These are phyloP conservation scores for Siniperca knerii DNA, from an alignment of 2,113 vertebrate species.

Conservation along the genomic window DNA sequence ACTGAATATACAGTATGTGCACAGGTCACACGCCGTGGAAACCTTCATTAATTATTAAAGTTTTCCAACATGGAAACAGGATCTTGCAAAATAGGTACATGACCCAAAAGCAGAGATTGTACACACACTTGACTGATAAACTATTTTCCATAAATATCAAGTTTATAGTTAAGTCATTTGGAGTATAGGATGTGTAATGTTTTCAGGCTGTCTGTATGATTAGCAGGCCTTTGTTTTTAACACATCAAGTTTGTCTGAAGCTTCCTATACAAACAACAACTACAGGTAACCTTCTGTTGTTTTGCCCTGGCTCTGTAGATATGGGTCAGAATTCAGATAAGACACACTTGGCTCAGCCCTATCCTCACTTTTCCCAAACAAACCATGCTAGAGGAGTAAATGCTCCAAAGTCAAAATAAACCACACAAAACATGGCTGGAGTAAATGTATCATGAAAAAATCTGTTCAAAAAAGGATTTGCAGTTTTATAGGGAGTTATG, in stretches of 20 bases:
- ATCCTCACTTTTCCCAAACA: background rate
- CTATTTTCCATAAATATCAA: background rate
- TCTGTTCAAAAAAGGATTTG: no score
- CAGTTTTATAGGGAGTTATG: no score
- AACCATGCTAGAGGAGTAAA: background rate
- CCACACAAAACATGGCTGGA: background rate
- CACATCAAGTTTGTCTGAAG: background rate
- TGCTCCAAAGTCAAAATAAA: background rate
- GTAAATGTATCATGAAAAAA: background rate
- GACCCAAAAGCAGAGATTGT: no score
- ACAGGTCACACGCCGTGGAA: background rate
- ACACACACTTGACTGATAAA: background rate
- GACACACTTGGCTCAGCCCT: no score
- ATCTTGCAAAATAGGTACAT: background rate
- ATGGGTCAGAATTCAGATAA: background rate
- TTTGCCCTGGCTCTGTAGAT: background rate
- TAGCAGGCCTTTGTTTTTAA: no score
- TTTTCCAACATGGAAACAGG: background rate
- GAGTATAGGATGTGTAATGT: background rate
- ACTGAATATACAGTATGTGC: background rate
- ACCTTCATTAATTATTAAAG: background rate
- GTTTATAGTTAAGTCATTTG: background rate
- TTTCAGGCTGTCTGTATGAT: background rate
- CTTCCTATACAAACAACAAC: background rate
- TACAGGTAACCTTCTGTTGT: background rate